phyloP scores from a whole-genome alignment of 2,888 invertebrate genomes.

The Tipula vernalis region DNA sequence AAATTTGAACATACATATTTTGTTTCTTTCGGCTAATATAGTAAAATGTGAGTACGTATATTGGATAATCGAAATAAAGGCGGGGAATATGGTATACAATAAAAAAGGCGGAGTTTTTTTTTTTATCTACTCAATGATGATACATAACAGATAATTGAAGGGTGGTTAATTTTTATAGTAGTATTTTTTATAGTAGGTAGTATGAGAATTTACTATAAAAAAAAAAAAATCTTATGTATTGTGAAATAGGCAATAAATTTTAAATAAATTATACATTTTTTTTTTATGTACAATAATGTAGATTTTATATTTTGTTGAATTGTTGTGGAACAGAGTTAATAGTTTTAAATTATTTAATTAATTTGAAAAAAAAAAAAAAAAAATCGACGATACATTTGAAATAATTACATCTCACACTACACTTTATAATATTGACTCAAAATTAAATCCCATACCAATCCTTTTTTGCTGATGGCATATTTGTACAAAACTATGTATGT shows the following conservation, averaged over 20 bases:
- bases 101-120: background rate
- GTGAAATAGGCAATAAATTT: constrained; percentile 7
- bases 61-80: background rate
- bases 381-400: background rate
- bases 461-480: background rate
- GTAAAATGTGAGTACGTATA: background rate
- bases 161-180: background rate
- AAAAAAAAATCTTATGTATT: background rate
- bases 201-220: background rate
- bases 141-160: background rate
- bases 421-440: background rate
- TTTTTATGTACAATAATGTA: background rate
- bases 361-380: background rate
- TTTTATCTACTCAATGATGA: background rate
- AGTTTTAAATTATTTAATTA: constrained; percentile 4
- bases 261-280: constrained; percentile 1
- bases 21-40: background rate
- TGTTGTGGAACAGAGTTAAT: background rate
- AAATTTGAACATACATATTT: background rate
- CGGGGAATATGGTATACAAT: background rate
- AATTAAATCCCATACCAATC: background rate
- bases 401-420: constrained; percentile 4
- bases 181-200: background rate
- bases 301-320: background rate
- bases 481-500: background rate